Base-by-base conservation (phyloP, 2,797 vertebrate genomes). In the Leptodactylus fallax region DNA sequence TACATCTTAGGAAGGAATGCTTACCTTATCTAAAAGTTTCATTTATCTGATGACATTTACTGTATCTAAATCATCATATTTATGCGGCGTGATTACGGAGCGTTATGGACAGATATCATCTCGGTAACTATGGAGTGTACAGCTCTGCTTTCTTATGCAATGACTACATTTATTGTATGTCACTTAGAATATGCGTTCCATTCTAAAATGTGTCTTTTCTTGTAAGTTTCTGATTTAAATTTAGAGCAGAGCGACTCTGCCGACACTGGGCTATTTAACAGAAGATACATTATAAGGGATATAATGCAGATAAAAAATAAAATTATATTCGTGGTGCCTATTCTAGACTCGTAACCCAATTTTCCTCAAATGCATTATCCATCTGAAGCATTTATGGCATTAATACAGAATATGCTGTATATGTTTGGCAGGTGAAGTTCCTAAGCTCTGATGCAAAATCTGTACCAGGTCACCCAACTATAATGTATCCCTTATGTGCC, bases 1-100 rank as follows among this genome's bases (percentile, higher is more conserved):
- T 60, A 60, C 13, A 71, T 6, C 49, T 69, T 65, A 58, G 19
- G 47, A 79, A 85, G 81, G 17, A 65, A 45, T 19, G n/a, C 78
- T 85, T 85, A 65, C 63, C 47, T 88, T 85, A 85, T 88, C 83
- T 58, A 47, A 27, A 69, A 56, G 69, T 67, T 88, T 53, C 13
- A 67, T 81, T 81, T 82, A 89, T 89, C 87, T 79, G 83, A 82
- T 89, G 87, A 81, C 87, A 85, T 89, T 89, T 89, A 81, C 17
- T 67, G 51, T 67, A 77, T 82, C 60, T 21, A 78, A 89, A 85
- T 82, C 27, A 81, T 85, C 83, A 69, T 86, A 89, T 85, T 89
- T 81, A 89, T 67, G 60, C 49, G 23, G 77, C 36, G 27, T 81
- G 79, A 86, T 85, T 53, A 83, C 77, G 55, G 49, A 45, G 13